Evolutionary conservation across 92 coral and sea anemone genomes (phyloP).

Genomic region (Diadumene lineata): DNA sequence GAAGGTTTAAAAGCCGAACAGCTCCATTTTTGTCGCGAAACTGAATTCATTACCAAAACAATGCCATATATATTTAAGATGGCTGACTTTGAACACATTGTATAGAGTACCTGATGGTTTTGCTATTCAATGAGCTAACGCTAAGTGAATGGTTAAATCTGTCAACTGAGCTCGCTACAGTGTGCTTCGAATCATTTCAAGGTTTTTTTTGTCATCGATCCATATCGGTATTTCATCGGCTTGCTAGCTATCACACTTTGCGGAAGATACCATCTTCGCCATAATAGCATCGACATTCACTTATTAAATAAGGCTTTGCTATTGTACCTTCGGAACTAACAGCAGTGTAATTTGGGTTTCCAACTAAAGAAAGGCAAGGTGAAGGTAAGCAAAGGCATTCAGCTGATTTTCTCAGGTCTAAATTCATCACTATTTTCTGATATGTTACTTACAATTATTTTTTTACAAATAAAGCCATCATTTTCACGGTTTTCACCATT

Average conservation of each 20-base stretch:
- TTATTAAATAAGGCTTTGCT: conserved; percentile 2
- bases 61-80: neutral
- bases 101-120: neutral
- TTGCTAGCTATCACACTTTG: neutral
- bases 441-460: neutral
- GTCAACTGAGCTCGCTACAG: neutral
- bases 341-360: neutral
- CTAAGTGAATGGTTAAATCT: neutral
- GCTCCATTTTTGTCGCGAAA: conserved; percentile 9
- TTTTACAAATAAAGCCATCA: neutral
- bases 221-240: neutral
- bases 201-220: conserved; percentile 2
- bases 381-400: neutral
- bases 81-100: neutral
- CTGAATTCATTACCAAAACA: neutral
- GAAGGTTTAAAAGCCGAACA: neutral
- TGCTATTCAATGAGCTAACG: neutral
- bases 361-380: neutral
- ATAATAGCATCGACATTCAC: conserved; percentile 7
- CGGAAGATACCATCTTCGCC: conserved; percentile 1
- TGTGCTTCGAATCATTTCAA: neutral
- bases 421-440: neutral
- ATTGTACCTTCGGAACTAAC: neutral
- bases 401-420: neutral
- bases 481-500: neutral